These are phyloP conservation scores for Knipowitschia caucasica DNA, from an alignment of 2,797 vertebrate genomes.

Conservation along the genomic window DNA sequence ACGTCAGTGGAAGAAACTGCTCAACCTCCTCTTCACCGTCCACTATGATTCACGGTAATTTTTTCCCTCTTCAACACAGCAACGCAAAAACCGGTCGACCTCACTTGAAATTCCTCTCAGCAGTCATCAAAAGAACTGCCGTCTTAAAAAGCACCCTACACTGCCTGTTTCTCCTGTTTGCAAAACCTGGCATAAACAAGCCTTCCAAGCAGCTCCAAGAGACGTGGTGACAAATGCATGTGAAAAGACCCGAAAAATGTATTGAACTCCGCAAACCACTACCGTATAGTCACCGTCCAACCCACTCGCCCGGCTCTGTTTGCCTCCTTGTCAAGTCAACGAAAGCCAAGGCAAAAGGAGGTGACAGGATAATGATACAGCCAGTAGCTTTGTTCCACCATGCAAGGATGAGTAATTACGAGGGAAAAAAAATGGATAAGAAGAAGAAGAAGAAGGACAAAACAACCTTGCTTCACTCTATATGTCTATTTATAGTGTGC, in stretches of 20 bases:
- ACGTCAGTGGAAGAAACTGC: conserved; percentile 57
- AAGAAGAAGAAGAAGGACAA: conserved; percentile 14
- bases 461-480: conserved; percentile 7
- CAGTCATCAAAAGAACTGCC: conserved; percentile 48
- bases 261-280: conserved; percentile 14
- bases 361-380: conserved; percentile 52
- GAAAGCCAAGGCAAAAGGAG: conserved; percentile 34
- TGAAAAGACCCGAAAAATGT: conserved; percentile 15
- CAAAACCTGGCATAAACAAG: conserved; percentile 31
- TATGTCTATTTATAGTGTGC: neutral
- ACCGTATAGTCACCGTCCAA: conserved; percentile 15
- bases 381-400: conserved; percentile 34
- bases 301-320: conserved; percentile 26
- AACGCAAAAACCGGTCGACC: conserved; percentile 32
- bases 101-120: conserved; percentile 38
- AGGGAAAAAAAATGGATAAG: conserved; percentile 6
- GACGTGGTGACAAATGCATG: conserved; percentile 41
- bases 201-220: conserved; percentile 2
- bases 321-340: conserved; percentile 38
- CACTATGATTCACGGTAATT: conserved; percentile 52
- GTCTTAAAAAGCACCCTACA: conserved; percentile 18
- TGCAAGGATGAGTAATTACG: conserved; percentile 42
- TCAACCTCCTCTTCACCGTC: conserved; percentile 52
- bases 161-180: conserved; percentile 8
- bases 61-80: neutral